A percentile compares a stretch with the other conserved stretches of the same genome.
Conservation (phyloP, 2,113 vertebrate species). For the Oplegnathus fasciatus region DNA sequence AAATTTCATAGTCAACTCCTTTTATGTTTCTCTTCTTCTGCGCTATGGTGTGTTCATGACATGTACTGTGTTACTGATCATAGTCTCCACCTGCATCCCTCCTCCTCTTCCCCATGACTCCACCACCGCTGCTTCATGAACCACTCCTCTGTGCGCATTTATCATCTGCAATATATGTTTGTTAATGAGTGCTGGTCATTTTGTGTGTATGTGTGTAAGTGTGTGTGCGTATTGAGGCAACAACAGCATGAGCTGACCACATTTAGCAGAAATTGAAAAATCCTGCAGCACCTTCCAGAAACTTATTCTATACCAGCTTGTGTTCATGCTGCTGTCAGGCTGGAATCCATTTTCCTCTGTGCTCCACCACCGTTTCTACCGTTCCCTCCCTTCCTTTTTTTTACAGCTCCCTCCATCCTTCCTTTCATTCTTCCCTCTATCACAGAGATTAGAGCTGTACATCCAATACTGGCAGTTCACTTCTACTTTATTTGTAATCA, state of each 20-base stretch:
- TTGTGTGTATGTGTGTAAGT: slow-evolving; percentile 1
- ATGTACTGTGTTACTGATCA: slow-evolving; percentile 1
- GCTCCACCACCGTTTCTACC: not conserved
- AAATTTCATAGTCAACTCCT: slow-evolving; percentile 10
- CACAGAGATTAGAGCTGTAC: slow-evolving; percentile 9
- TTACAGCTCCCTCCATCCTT: not conserved
- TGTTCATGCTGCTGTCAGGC: slow-evolving; percentile 9
- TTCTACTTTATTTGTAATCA: slow-evolving; percentile 29
- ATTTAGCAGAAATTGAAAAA: slow-evolving; percentile 37
- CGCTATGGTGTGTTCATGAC: not conserved
- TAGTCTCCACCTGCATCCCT: slow-evolving; percentile 40
- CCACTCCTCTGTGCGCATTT: slow-evolving; percentile 33
- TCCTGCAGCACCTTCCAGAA: slow-evolving; percentile 20
- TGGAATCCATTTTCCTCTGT: slow-evolving; percentile 34
- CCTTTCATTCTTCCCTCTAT: slow-evolving; percentile 11
- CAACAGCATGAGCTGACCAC: slow-evolving; percentile 5
- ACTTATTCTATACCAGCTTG: slow-evolving; percentile 17
- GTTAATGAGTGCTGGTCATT: slow-evolving; percentile 16
- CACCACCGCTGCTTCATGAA: slow-evolving; percentile 15
- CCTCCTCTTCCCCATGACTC: slow-evolving; percentile 11
- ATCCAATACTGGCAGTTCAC: slow-evolving; percentile 9
- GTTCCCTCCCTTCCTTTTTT: not conserved
- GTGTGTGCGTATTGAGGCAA: slow-evolving; percentile 13
- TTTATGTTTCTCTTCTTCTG: not conserved
- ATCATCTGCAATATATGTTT: slow-evolving; percentile 32